Conservation (phyloP, 2,113 vertebrate species). For the Coptodon bakossiorum region DNA sequence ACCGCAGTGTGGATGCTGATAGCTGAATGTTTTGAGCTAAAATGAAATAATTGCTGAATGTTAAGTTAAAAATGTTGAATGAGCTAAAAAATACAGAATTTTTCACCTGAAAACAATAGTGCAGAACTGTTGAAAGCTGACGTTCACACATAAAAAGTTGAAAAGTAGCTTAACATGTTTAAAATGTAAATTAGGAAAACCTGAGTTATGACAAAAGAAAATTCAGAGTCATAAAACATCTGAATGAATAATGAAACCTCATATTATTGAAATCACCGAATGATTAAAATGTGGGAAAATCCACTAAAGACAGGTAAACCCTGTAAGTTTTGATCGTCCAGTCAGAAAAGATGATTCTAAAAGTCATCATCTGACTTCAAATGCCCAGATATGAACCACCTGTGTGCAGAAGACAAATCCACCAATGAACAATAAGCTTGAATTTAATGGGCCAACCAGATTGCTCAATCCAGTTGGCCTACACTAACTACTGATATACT, state of each 20-base stretch:
- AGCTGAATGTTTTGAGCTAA: neutral
- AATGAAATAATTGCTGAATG: neutral
- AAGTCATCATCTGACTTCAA: neutral
- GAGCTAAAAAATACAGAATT: neutral
- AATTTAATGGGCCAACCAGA: neutral
- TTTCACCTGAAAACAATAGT: neutral
- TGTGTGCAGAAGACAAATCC: neutral
- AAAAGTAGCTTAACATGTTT: neutral
- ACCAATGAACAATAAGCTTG: neutral
- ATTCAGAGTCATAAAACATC: neutral
- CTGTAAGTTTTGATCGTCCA: neutral
- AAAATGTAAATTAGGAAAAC: neutral
- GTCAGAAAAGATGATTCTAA: neutral
- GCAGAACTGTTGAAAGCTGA: neutral
- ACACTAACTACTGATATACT: neutral
- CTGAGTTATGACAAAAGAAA: neutral
- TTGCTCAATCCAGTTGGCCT: neutral
- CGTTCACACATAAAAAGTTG: neutral
- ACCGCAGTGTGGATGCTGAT: neutral
- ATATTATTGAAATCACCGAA: neutral
- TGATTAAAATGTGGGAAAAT: neutral
- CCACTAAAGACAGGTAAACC: neutral
- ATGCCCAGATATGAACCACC: neutral
- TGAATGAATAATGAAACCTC: neutral
- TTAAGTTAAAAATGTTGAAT: neutral